Conservation (phyloP, 2,797 vertebrate genomes). For the Myripristis murdjan region DNA sequence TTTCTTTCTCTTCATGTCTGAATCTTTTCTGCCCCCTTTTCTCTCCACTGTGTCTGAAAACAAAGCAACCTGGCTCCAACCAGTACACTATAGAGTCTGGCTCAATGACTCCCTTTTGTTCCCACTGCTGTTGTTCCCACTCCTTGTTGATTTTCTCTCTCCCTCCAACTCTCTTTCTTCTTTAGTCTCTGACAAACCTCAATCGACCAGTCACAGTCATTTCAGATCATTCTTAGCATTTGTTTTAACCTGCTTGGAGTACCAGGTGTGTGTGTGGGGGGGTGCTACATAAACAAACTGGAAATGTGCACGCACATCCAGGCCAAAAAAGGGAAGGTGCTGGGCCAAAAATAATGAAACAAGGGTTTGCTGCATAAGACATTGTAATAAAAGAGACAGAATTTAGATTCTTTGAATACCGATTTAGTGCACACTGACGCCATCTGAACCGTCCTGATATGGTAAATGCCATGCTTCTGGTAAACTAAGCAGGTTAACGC, state of each 20-base stretch:
- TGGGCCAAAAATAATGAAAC: too few species aligned
- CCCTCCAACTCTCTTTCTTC: neutral
- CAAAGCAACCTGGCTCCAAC: conserved; percentile 52
- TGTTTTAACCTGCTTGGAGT: neutral
- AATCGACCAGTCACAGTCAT: neutral
- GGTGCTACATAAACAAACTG: too few species aligned
- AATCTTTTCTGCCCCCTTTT: too few species aligned
- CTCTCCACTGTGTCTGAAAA: conserved; percentile 36
- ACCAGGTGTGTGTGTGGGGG: conserved; percentile 14
- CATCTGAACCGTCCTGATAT: neutral
- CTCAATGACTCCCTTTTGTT: conserved; percentile 21
- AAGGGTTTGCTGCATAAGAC: conserved; percentile 1
- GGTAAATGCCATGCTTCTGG: neutral
- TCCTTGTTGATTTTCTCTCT: conserved; percentile 9
- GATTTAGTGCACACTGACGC: neutral
- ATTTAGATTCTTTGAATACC: neutral
- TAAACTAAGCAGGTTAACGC: neutral
- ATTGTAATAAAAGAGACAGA: neutral
- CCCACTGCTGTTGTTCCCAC: conserved; percentile 9
- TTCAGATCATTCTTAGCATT: neutral
- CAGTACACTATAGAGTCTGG: conserved; percentile 9
- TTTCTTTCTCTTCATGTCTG: conserved; percentile 3
- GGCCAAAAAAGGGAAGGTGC: too few species aligned
- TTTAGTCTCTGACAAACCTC: conserved; percentile 1
- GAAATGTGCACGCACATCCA: too few species aligned